Base-by-base conservation (phyloP, 1,140 invertebrate species). In the Dreissena rostriformis region DNA sequence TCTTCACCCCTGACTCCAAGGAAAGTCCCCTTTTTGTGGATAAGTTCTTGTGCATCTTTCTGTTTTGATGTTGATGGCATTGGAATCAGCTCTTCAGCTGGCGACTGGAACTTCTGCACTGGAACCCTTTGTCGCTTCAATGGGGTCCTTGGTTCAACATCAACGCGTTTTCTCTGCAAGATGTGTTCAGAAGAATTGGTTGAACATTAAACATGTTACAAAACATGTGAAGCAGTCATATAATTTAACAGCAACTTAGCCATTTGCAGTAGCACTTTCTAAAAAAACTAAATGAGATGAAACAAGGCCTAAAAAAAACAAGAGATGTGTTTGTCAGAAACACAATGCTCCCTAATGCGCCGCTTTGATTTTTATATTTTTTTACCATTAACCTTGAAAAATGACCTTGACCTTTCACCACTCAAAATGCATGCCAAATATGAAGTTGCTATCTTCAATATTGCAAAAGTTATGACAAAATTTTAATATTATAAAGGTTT, bases 1-100 rank as follows among this genome's bases (percentile, higher is more conserved):
- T 90, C 90, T 5, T 96, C 96, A 93, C 98, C 98, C 87, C 97
- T 95, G 0, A 98, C 97, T 29, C 97, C 97, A 87, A 98, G 94
- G 94, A 98, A 98, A 94, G 97, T 91, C 65, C 92, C 92, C 70
- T 91, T 92, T 86, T 94, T 94, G 84, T 94, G 92, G 79, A 94
- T 92, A 12, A 94, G 84, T 90, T 97, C 96, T 29, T 97, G 95
- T 92, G 97, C 97, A 77, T 97, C 97, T 89, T 97, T 97, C 24
- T 95, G 94, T 68, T 94, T 94, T 82, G 49, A 81, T 63, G 49
- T 84, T 73, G 78, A 81, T 86, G 11, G 87, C 66, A 63, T 80
- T 70, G 28, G 82, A 57, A 52, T 82, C 24, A 87, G 39, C 55
- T 92, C 91, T 22, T 87, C 87, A 28, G 90, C 86, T 15, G 91